Percentiles rank a stretch among this genome's conserved stretches.
Evolutionary conservation across 1,140 invertebrate species (phyloP).

Genomic region (Nixonia krombeini): DNA sequence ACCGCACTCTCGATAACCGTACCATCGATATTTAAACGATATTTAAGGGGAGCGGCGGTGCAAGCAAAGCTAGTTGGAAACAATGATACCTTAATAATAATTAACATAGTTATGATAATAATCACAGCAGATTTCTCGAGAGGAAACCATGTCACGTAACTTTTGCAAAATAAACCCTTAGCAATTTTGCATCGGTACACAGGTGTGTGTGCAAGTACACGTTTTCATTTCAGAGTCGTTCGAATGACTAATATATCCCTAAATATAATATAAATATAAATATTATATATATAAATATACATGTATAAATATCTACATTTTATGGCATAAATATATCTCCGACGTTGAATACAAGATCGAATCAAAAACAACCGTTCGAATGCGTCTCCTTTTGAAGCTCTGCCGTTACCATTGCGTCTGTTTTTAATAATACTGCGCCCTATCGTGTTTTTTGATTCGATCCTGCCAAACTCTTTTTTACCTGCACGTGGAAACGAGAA

Average conservation of each 20-base stretch:
- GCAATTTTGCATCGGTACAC: background rate
- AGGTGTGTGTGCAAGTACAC: background rate
- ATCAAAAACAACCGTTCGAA: slow-evolving; percentile 28
- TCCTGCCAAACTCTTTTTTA: slow-evolving; percentile 36
- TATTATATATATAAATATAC: background rate
- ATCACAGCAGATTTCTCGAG: background rate
- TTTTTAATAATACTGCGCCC: slow-evolving; percentile 20
- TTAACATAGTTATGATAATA: background rate
- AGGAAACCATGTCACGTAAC: background rate
- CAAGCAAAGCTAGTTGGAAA: too few relatives aligned
- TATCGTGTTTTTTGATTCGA: slow-evolving; percentile 32
- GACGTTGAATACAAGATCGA: slow-evolving; percentile 26
- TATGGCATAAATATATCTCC: slow-evolving; percentile 18
- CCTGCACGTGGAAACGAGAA: slow-evolving; percentile 8
- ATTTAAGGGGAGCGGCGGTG: too few relatives aligned
- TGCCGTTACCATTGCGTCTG: slow-evolving; percentile 21
- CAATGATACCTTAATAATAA: background rate
- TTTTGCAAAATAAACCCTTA: background rate
- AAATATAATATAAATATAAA: slow-evolving; percentile 14
- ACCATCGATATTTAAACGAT: too few relatives aligned
- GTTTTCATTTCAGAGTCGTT: slow-evolving; percentile 13
- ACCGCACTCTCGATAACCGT: background rate
- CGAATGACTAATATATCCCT: slow-evolving; percentile 28
- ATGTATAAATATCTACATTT: slow-evolving; percentile 9
- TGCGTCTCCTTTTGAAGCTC: slow-evolving; percentile 18